Conservation (phyloP, 2,113 vertebrate genomes). For the Heterotis niloticus region DNA sequence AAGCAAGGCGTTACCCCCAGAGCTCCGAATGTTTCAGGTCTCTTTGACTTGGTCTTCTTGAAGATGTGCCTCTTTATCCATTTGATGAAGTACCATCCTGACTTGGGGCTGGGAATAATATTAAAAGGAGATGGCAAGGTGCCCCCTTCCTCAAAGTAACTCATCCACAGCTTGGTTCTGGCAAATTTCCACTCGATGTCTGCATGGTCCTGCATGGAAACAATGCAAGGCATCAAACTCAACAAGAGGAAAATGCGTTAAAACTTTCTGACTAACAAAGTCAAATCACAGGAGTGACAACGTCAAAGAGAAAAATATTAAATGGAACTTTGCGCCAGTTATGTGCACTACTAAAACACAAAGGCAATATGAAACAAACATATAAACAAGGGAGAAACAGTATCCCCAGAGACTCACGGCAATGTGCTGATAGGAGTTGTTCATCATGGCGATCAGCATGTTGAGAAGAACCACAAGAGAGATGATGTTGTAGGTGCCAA, state of each 20-base stretch:
- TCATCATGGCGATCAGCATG: conserved; percentile 99
- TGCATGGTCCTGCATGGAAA: conserved; percentile 83
- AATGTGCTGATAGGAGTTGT: conserved; percentile 98
- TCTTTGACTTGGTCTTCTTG: conserved; percentile 74
- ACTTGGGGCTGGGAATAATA: conserved; percentile 92
- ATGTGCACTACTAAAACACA: neutral
- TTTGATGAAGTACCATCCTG: conserved; percentile 83
- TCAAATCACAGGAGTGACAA: neutral
- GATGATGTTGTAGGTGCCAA: conserved; percentile 96
- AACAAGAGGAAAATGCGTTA: neutral
- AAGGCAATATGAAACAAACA: neutral
- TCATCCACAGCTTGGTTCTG: conserved; percentile 98
- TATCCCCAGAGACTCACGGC: conserved; percentile 73
- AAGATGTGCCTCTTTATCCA: conserved; percentile 86
- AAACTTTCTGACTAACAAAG: neutral
- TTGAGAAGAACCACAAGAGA: conserved; percentile 96
- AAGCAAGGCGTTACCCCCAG: conserved; percentile 77
- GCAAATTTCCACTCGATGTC: conserved; percentile 99
- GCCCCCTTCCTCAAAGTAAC: conserved; percentile 97
- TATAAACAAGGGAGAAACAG: neutral
- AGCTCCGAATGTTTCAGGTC: conserved; percentile 79
- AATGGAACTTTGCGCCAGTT: neutral
- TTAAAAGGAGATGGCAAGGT: conserved; percentile 97
- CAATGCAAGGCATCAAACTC: neutral
- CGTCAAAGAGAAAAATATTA: conserved; percentile 3